Evolutionary conservation across 2,888 invertebrate genomes (phyloP).

Genomic region (Melanargia galathea): DNA sequence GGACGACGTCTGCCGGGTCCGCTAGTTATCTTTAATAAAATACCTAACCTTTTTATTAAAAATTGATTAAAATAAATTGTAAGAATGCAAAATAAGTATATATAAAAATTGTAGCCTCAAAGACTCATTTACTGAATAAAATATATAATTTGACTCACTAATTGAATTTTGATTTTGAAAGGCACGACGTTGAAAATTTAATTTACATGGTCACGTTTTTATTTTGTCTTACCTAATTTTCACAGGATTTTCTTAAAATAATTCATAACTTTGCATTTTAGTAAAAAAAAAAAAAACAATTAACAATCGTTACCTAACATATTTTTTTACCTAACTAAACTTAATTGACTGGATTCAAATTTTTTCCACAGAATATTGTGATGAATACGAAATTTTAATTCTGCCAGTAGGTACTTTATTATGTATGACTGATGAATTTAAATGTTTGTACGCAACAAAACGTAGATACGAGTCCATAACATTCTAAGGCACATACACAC

Average conservation of each 20-base stretch:
- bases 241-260: no score
- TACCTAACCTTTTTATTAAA: conserved; percentile 13
- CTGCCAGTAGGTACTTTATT: no score
- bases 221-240: not conserved
- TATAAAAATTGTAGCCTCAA: conserved; percentile 19
- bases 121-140: not conserved
- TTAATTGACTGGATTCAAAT: no score
- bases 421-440: no score
- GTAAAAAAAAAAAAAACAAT: no score
- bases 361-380: no score
- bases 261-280: no score
- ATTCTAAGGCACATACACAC: conserved; percentile 36
- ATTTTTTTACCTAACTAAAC: no score
- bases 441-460: no score
- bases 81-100: conserved; percentile 1
- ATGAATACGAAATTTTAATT: no score
- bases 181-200: conserved; percentile 18
- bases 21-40: conserved; percentile 11
- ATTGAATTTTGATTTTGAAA: conserved; percentile 2
- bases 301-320: no score
- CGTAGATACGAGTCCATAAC: not conserved
- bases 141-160: conserved; percentile 11
- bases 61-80: not conserved
- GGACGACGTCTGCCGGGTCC: no score
- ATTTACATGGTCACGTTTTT: conserved; percentile 14